Conservation (phyloP, 2,888 invertebrate genomes). For the Venusia cambrica region DNA sequence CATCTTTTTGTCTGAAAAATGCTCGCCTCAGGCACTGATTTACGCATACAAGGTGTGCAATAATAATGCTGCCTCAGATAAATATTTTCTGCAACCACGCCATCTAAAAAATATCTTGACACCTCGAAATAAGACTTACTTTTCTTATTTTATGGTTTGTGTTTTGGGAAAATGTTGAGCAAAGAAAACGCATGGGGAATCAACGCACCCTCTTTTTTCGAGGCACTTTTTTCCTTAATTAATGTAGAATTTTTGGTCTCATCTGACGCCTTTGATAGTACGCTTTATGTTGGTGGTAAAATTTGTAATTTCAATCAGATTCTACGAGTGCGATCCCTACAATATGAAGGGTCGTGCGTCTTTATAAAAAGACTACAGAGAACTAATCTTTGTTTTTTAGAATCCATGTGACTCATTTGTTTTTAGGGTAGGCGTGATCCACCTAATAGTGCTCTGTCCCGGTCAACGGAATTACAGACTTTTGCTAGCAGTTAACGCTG, state of each 20-base stretch:
- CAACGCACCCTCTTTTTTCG: conserved; percentile 69
- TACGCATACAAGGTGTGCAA: conserved; percentile 81
- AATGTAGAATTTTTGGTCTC: conserved; percentile 77
- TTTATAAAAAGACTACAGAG: too few species aligned
- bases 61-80: conserved; percentile 74
- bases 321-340: conserved; percentile 11
- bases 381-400: too few species aligned
- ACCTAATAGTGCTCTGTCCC: too few species aligned
- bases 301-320: conserved; percentile 46
- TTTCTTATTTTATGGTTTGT: conserved; percentile 32
- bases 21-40: conserved; percentile 75
- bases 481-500: too few species aligned
- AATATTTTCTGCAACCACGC: conserved; percentile 58
- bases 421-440: too few species aligned
- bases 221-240: conserved; percentile 76
- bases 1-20: conserved; percentile 76
- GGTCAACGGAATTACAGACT: too few species aligned
- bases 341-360: conserved; percentile 2
- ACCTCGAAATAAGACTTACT: conserved; percentile 42
- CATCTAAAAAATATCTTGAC: conserved; percentile 44
- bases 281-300: conserved; percentile 49
- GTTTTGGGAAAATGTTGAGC: conserved; percentile 73
- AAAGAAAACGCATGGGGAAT: conserved; percentile 71
- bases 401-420: too few species aligned
- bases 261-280: conserved; percentile 64